Percentiles rank a stretch among this genome's conserved stretches.
These are phyloP conservation scores for Drosophila pseudotakahashii DNA, from an alignment of 2,888 invertebrate genomes.

Conservation along the genomic window DNA sequence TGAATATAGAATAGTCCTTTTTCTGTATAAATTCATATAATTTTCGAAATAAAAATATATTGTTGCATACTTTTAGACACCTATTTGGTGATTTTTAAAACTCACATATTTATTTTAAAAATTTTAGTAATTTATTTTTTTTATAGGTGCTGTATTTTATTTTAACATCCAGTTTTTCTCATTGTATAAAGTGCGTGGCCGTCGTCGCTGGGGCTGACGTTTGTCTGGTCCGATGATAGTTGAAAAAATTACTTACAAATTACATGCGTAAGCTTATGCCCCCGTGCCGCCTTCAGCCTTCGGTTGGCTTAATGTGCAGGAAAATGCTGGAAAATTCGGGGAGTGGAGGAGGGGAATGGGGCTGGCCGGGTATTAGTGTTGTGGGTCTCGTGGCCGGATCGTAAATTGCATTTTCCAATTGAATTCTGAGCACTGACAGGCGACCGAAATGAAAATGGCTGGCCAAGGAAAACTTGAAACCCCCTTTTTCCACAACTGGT, in stretches of 20 bases:
- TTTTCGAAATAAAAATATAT: too few species aligned
- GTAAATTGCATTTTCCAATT: conserved; percentile 78
- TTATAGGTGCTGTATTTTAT: neutral
- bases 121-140: too few species aligned
- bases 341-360: neutral
- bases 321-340: conserved; percentile 13
- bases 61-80: too few species aligned
- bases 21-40: too few species aligned
- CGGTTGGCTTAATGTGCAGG: conserved; percentile 70
- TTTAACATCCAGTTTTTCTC: neutral
- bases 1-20: too few species aligned
- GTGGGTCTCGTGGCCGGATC: conserved; percentile 72
- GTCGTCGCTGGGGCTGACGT: conserved; percentile 50
- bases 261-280: conserved; percentile 80
- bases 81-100: too few species aligned
- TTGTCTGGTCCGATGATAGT: conserved; percentile 74
- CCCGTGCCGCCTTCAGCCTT: conserved; percentile 74
- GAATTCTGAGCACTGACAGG: conserved; percentile 71
- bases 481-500: conserved; percentile 18
- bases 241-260: conserved; percentile 80
- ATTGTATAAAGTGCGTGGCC: conserved; percentile 61
- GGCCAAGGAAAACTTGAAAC: neutral
- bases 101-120: too few species aligned
- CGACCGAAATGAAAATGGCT: conserved; percentile 36
- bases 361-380: conserved; percentile 66